Conservation (phyloP, 2,113 vertebrate species). For the Saimiri boliviensis region DNA sequence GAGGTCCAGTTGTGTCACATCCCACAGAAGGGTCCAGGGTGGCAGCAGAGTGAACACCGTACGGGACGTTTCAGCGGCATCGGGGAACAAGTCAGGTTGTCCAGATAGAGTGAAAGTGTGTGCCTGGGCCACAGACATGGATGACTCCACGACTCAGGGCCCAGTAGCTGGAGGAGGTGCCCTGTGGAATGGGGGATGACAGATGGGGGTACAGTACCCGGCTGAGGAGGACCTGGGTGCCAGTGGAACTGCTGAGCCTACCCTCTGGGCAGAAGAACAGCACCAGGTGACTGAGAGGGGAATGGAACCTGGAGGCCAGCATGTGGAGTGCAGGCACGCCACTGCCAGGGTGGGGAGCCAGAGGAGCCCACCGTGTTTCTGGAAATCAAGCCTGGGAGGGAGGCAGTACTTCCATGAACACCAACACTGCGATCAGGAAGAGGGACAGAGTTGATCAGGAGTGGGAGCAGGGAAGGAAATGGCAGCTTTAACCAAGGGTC, state of each 20-base stretch:
- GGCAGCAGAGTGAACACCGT: no score
- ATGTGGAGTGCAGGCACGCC: background rate
- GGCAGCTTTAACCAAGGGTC: background rate
- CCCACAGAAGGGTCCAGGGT: no score
- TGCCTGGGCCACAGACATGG: accelerated
- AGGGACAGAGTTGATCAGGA: accelerated
- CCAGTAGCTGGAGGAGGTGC: background rate
- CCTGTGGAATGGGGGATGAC: background rate
- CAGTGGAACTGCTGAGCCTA: background rate
- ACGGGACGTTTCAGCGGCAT: background rate
- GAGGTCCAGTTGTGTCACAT: no score
- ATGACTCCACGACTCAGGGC: accelerated
- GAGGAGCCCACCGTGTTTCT: background rate
- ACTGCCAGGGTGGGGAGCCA: background rate
- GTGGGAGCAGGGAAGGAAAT: background rate
- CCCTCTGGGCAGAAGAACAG: background rate
- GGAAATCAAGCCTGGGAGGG: background rate
- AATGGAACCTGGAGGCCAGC: background rate
- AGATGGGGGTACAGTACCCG: background rate
- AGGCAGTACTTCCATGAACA: background rate
- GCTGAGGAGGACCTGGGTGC: background rate
- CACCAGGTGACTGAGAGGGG: no score
- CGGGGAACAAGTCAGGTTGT: background rate
- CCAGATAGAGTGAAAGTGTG: background rate
- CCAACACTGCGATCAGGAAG: background rate